Conservation (phyloP, 1,140 invertebrate species). For the Solenopsis fugax region DNA sequence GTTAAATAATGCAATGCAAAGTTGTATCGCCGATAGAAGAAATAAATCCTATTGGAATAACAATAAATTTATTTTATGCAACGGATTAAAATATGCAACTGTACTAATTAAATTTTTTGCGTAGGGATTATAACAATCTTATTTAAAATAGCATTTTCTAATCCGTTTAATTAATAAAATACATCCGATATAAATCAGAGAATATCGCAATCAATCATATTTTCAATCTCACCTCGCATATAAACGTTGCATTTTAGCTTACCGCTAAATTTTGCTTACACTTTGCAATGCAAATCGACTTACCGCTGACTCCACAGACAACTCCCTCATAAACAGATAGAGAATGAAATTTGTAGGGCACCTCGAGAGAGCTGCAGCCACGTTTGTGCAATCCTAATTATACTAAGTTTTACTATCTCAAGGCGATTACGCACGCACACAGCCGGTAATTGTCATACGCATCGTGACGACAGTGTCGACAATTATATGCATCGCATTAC, state of each 20-base stretch:
- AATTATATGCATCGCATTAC: background rate
- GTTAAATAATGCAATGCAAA: background rate
- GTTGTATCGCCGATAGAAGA: background rate
- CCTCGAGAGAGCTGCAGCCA: background rate
- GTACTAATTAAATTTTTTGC: background rate
- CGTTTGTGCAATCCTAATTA: slow-evolving; percentile 18
- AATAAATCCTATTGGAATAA: background rate
- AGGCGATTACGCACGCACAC: background rate
- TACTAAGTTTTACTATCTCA: background rate
- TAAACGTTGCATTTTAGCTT: slow-evolving; percentile 2
- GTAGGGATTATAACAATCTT: background rate
- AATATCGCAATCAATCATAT: slow-evolving; percentile 3
- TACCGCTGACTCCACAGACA: background rate
- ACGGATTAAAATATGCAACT: background rate
- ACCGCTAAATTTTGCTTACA: slow-evolving; percentile 23
- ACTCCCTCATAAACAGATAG: slow-evolving; percentile 4
- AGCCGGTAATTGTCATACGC: slow-evolving; percentile 5
- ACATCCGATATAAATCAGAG: background rate
- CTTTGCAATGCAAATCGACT: slow-evolving; percentile 29
- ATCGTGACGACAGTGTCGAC: background rate
- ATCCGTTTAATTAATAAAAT: slow-evolving; percentile 14
- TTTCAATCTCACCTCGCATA: slow-evolving; percentile 2
- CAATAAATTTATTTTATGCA: background rate
- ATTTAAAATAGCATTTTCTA: background rate
- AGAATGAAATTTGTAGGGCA: background rate